Percentiles rank a stretch among this genome's conserved stretches.
phyloP scores from a whole-genome alignment of 2,797 vertebrate genomes.

The Takifugu rubripes region DNA sequence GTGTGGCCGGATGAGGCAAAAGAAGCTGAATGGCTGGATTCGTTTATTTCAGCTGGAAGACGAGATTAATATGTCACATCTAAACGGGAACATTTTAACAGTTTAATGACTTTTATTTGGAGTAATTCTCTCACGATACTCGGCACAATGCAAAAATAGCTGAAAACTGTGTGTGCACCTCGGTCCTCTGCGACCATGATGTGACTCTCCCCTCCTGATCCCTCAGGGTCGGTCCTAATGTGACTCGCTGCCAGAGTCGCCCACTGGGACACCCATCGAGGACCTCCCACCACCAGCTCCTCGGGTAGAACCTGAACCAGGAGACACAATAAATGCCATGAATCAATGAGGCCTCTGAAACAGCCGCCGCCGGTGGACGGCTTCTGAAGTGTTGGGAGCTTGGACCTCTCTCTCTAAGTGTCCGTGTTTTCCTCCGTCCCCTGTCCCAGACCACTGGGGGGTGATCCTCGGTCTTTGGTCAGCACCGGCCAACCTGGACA shows the following conservation, averaged over 20 bases:
- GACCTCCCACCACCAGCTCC: constrained; percentile 79
- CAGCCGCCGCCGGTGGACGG: neutral
- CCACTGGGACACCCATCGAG: constrained; percentile 96
- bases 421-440: constrained; percentile 83
- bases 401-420: constrained; percentile 83
- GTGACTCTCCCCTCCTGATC: constrained; percentile 79
- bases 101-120: neutral
- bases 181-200: constrained; percentile 78
- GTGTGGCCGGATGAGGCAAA: constrained; percentile 74
- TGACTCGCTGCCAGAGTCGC: constrained; percentile 94
- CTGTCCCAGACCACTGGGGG: constrained; percentile 80
- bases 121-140: too few species aligned
- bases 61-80: constrained; percentile 9
- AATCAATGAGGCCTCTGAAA: neutral
- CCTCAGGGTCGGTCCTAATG: constrained; percentile 87
- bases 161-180: constrained; percentile 67
- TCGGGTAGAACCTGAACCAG: constrained; percentile 73
- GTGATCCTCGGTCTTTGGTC: constrained; percentile 78
- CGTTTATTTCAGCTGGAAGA: constrained; percentile 75
- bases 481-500: constrained; percentile 54
- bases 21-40: constrained; percentile 79
- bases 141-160: too few species aligned
- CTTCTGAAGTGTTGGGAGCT: neutral
- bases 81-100: too few species aligned
- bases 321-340: too few species aligned